phyloP scores from a whole-genome alignment of 2,888 invertebrate species.

The Serripes groenlandicus region DNA sequence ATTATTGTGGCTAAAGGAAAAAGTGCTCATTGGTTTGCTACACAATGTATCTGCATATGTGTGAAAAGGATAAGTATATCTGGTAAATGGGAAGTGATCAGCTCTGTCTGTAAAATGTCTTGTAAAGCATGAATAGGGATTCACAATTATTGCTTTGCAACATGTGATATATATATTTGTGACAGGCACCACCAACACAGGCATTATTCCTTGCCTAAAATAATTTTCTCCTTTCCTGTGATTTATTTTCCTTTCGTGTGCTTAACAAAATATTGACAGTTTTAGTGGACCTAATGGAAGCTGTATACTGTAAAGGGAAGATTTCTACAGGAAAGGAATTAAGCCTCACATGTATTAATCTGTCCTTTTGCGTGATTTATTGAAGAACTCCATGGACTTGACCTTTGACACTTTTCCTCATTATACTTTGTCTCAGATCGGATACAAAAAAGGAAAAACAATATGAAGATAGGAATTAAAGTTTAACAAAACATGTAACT shows the following conservation, averaged over 20 bases:
- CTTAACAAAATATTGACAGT: slow-evolving; percentile 8
- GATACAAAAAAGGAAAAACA: too few relatives aligned
- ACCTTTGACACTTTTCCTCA: too few relatives aligned
- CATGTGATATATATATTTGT: too few relatives aligned
- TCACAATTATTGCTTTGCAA: too few relatives aligned
- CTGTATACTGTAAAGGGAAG: slow-evolving; percentile 10
- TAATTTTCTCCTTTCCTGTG: slow-evolving; percentile 21
- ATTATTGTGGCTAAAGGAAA: slow-evolving; percentile 5
- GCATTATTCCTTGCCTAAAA: not conserved
- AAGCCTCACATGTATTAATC: slow-evolving; percentile 3
- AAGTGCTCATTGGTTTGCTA: not conserved
- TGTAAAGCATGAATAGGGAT: too few relatives aligned
- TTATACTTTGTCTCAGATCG: too few relatives aligned
- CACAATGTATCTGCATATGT: too few relatives aligned
- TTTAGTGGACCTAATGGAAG: slow-evolving; percentile 22
- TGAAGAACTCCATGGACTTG: not conserved
- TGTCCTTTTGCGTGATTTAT: slow-evolving; percentile 10
- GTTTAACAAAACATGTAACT: too few relatives aligned
- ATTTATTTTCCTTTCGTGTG: slow-evolving; percentile 28
- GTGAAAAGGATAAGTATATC: too few relatives aligned
- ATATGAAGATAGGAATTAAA: too few relatives aligned
- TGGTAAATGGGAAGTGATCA: too few relatives aligned
- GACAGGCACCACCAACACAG: not conserved
- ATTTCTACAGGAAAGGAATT: slow-evolving; percentile 16
- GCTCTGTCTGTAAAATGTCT: too few relatives aligned